These are phyloP conservation scores for Sardinella longiceps DNA, from an alignment of 2,797 vertebrate species.

Conservation along the genomic window DNA sequence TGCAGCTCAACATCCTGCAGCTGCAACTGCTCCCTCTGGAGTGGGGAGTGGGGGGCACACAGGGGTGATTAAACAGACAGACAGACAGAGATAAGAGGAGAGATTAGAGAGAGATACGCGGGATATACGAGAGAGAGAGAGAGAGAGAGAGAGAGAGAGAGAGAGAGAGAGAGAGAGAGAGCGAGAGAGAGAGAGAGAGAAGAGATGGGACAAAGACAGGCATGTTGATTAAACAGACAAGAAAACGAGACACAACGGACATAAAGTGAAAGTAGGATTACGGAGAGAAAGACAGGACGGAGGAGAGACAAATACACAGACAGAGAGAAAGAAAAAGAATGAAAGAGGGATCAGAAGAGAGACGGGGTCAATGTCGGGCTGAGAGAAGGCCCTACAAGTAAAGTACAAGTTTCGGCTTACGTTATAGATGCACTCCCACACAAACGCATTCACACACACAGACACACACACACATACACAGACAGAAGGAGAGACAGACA, in stretches of 20 bases:
- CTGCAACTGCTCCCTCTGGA: slow-evolving; percentile 87
- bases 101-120: too few relatives aligned
- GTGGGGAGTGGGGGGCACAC: too few relatives aligned
- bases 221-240: neutral
- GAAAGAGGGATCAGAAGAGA: neutral
- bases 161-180: neutral
- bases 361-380: neutral
- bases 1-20: slow-evolving; percentile 89
- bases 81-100: neutral
- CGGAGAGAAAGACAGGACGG: neutral
- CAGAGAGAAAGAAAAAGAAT: neutral
- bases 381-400: too few relatives aligned
- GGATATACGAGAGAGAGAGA: neutral
- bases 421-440: too few relatives aligned
- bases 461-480: neutral
- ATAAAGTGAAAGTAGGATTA: neutral
- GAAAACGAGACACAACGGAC: neutral
- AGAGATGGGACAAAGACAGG: neutral
- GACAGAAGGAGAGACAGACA: neutral
- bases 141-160: neutral
- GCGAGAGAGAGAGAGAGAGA: neutral
- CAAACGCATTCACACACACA: too few relatives aligned
- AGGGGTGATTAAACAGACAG: neutral
- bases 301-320: neutral
- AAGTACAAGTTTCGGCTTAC: too few relatives aligned